Base-by-base conservation (phyloP, 2,113 vertebrate genomes). In the Rhabdornis inornatus region DNA sequence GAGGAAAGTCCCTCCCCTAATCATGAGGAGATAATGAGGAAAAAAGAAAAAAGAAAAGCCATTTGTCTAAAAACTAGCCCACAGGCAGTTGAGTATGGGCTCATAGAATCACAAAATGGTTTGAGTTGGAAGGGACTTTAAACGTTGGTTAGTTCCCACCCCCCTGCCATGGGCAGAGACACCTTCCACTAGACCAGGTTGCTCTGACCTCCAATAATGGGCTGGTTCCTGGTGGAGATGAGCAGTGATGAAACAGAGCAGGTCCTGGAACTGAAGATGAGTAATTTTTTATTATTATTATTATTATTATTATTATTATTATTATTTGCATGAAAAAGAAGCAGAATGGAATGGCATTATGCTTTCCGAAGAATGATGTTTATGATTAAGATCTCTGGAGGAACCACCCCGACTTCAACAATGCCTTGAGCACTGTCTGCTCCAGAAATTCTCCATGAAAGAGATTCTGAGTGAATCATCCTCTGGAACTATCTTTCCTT, bases 211-310 rank as follows among this genome's bases (percentile, higher is more conserved):
- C 15, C 25, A 56, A 0, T 42, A 55, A 8, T n/a, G 35, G 45
- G 2, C 24, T 59, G 20, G 25, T 44, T 90, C 13, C 16, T 11
- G 0, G 15, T 57, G 9, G 12, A 12, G 2, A 5, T 47, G 27
- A 87, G 33, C 28, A 59, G 47, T 59, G 47, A 20, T 65, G 28
- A 40, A 87, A 53, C 25, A 83, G 40, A 91, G 10, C n/a, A 78
- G 28, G 52, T 74, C 49, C 52, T 50, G 47, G 63, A 88, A 77
- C 5, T 15, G 39, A 83, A 61, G 37, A 55, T 6, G 25, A 40
- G 6, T 42, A 0, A 3, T 70, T 87, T 82, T 4, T 65, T 31
- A n/a, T n/a, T n/a, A n/a, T n/a, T n/a, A n/a, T n/a, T n/a, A n/a
- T n/a, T n/a, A n/a, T n/a, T n/a, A n/a, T n/a, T n/a, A n/a, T n/a